Conservation (phyloP, 2,888 invertebrate genomes). For the Spialia ferax region DNA sequence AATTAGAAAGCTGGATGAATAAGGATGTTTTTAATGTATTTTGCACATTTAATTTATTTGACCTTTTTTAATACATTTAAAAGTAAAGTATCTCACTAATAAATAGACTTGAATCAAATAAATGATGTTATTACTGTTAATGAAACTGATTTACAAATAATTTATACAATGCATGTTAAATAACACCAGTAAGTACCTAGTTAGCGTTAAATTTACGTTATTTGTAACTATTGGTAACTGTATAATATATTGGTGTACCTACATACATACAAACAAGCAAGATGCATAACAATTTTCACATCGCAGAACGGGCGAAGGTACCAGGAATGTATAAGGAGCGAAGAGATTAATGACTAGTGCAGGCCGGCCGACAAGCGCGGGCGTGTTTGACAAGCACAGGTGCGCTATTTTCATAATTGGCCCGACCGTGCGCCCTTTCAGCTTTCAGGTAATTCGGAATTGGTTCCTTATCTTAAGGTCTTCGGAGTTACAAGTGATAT, state of each 20-base stretch:
- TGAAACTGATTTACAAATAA: too few species aligned
- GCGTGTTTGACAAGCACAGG: conserved; percentile 85
- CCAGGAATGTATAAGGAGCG: conserved; percentile 80
- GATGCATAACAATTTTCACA: conserved; percentile 59
- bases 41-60: too few species aligned
- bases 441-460: conserved; percentile 61
- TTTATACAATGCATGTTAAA: too few species aligned
- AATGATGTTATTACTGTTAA: too few species aligned
- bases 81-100: too few species aligned
- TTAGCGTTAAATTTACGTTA: too few species aligned
- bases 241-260: conserved; percentile 23
- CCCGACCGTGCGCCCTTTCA: conserved; percentile 80
- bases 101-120: too few species aligned
- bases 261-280: background rate
- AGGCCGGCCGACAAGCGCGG: conserved; percentile 78
- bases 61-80: too few species aligned
- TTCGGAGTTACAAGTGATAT: conserved; percentile 10
- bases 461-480: conserved; percentile 35
- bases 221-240: background rate
- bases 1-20: too few species aligned
- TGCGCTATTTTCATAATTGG: conserved; percentile 87
- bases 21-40: too few species aligned
- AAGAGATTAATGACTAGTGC: conserved; percentile 78
- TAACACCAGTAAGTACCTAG: too few species aligned
- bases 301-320: conserved; percentile 60